Base-by-base conservation (phyloP, 2,888 invertebrate genomes). In the Trissoscelio sp. region DNA sequence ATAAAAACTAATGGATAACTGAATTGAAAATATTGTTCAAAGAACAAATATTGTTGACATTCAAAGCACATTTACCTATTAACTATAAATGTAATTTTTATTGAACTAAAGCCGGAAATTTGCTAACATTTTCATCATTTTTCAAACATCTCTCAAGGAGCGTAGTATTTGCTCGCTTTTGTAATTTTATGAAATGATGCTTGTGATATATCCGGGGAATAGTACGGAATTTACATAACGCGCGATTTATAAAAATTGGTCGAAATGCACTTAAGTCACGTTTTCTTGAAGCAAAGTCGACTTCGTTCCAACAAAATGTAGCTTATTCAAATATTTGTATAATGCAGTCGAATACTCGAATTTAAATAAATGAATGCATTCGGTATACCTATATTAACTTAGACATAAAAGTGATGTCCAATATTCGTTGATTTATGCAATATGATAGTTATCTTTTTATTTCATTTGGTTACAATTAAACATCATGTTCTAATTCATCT, bases 181-280 rank as follows among this genome's bases (percentile, higher is more conserved):
- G 58, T 42, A 42, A 39, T 42, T 58, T 42, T 14, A 18, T n/a
- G 57, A 37, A 57, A 57, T 22, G 57, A 57, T n/a, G 39, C 57
- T 14, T 37, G n/a, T 22, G 37, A 37, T 57, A 37, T 22, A 57
- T 37, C 37, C 58, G 24, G 22, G 12, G 22, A 34, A 37, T 39
- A 24, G 37, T 55, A 24, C 12, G 22, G 22, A 20, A 58, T 58
- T 58, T 58, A 24, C 39, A 58, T 58, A 58, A 58, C 22, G 58
- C 12, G 22, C 58, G 24, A 42, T 58, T 58, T 42, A 58, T 58
- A 58, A 58, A 58, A 58, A 58, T 58, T 58, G 58, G 58, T 24
- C 39, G 58, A 20, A 24, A 39, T 39, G 34, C 20, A 37, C 55
- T 55, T 55, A 55, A 55, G 55, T 34, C 55, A 55, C 55, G 20